These are phyloP conservation scores for Dicaeum eximium DNA, from an alignment of 2,113 vertebrate species.

Conservation along the genomic window DNA sequence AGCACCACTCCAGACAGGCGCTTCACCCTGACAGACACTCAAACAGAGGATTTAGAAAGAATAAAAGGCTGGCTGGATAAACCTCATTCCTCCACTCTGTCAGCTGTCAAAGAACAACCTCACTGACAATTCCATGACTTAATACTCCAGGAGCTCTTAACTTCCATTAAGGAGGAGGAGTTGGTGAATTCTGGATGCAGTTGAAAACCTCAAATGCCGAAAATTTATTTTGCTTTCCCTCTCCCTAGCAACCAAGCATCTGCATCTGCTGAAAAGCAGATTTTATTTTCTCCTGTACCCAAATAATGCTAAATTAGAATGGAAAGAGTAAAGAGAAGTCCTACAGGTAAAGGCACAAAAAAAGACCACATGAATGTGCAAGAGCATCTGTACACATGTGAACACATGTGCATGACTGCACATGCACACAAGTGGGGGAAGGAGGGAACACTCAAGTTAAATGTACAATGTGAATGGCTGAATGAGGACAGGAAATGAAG, in stretches of 20 bases:
- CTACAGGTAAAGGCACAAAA: neutral
- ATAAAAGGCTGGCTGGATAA: slow-evolving; percentile 67
- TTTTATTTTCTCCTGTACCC: neutral
- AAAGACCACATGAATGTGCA: fast-evolving
- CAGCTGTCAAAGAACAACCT: slow-evolving; percentile 60
- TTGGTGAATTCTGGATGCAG: slow-evolving; percentile 29
- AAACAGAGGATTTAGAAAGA: slow-evolving; percentile 54
- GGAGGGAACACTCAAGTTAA: neutral
- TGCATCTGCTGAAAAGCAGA: neutral
- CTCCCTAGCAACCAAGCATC: slow-evolving; percentile 7
- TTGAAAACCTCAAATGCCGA: neutral
- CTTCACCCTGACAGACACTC: slow-evolving; percentile 50
- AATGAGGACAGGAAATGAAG: neutral
- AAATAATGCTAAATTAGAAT: neutral
- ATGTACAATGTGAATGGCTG: neutral
- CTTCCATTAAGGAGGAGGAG: slow-evolving; percentile 44
- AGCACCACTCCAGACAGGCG: slow-evolving; percentile 49
- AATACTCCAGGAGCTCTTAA: slow-evolving; percentile 44
- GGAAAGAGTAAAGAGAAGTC: neutral
- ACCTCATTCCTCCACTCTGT: slow-evolving; percentile 51
- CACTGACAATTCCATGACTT: slow-evolving; percentile 56
- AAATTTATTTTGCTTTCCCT: slow-evolving; percentile 31
- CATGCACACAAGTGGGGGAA: neutral
- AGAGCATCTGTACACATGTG: neutral
- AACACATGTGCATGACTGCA: fast-evolving